Conservation (phyloP, 2,113 vertebrate genomes). For the Myxocyprinus asiaticus region DNA sequence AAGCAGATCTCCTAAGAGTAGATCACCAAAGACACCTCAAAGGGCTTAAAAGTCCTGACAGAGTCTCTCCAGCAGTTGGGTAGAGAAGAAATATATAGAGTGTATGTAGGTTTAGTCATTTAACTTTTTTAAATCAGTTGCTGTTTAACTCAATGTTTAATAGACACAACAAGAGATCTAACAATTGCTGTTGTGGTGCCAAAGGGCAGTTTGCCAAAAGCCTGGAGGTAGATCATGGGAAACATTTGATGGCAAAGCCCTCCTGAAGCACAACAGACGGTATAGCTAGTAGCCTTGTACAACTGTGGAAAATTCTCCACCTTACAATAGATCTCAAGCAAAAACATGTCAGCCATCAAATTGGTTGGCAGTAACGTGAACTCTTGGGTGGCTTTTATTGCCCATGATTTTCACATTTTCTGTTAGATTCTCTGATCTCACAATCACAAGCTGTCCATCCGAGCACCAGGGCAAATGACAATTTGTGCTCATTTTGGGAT, state of each 20-base stretch:
- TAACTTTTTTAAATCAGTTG: no score
- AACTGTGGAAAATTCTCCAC: conserved; percentile 13
- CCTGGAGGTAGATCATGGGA: background rate
- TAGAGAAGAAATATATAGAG: background rate
- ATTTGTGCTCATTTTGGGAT: conserved; percentile 65
- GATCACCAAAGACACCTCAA: conserved; percentile 6
- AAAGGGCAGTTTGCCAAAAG: conserved; percentile 31
- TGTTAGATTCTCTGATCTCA: conserved; percentile 46
- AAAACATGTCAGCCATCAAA: conserved; percentile 49
- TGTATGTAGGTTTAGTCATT: background rate
- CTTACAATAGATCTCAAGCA: conserved; percentile 11
- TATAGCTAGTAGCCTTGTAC: conserved; percentile 11
- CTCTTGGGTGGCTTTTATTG: conserved; percentile 46
- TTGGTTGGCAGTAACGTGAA: conserved; percentile 45
- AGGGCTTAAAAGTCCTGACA: background rate
- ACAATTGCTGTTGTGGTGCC: no score
- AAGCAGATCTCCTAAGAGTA: background rate
- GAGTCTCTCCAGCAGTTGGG: background rate
- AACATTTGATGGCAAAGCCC: conserved; percentile 8
- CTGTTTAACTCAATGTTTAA: background rate
- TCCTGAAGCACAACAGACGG: background rate
- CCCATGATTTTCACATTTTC: conserved; percentile 56
- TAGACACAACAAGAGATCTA: background rate
- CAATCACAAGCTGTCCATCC: conserved; percentile 47
- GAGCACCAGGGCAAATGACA: conserved; percentile 59